Conservation (phyloP, 2,888 invertebrate genomes). For the Congeria kusceri region DNA sequence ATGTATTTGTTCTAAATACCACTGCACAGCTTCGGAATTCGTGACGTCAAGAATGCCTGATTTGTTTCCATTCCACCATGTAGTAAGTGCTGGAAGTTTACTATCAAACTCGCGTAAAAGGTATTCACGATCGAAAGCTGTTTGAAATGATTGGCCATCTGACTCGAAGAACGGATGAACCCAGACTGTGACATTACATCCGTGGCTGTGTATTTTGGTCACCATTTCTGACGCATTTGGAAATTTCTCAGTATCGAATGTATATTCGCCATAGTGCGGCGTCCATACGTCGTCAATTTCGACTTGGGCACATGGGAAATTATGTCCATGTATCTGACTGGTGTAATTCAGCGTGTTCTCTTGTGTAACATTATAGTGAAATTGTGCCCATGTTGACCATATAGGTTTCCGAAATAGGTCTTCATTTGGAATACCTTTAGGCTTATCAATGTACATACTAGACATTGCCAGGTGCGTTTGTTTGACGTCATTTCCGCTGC, state of each 20-base stretch:
- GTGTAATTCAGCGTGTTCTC: slow-evolving; percentile 71
- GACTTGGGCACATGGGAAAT: slow-evolving; percentile 75
- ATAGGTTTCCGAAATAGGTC: slow-evolving; percentile 92
- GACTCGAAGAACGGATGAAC: slow-evolving; percentile 86
- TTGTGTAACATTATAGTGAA: slow-evolving; percentile 90
- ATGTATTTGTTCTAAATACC: slow-evolving; percentile 87
- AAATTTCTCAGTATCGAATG: slow-evolving; percentile 90
- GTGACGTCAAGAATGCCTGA: slow-evolving; percentile 94
- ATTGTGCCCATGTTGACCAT: slow-evolving; percentile 96
- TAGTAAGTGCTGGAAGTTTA: slow-evolving; percentile 86
- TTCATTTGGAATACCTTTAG: slow-evolving; percentile 88
- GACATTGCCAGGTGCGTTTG: slow-evolving; percentile 86
- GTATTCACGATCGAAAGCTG: slow-evolving; percentile 89
- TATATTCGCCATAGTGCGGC: slow-evolving; percentile 93
- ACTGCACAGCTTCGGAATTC: slow-evolving; percentile 92
- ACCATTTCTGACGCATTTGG: slow-evolving; percentile 88
- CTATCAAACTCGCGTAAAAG: slow-evolving; percentile 84
- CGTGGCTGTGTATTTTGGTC: slow-evolving; percentile 87
- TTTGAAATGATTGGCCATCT: slow-evolving; percentile 93
- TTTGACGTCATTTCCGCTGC: slow-evolving; percentile 66
- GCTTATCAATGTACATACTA: slow-evolving; percentile 87
- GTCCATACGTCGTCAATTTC: slow-evolving; percentile 95
- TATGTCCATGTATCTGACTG: slow-evolving; percentile 61
- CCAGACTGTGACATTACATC: slow-evolving; percentile 93
- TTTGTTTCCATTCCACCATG: slow-evolving; percentile 91